These are phyloP conservation scores for Tolmerus cingulatus DNA, from an alignment of 2,888 invertebrate genomes.

Conservation along the genomic window DNA sequence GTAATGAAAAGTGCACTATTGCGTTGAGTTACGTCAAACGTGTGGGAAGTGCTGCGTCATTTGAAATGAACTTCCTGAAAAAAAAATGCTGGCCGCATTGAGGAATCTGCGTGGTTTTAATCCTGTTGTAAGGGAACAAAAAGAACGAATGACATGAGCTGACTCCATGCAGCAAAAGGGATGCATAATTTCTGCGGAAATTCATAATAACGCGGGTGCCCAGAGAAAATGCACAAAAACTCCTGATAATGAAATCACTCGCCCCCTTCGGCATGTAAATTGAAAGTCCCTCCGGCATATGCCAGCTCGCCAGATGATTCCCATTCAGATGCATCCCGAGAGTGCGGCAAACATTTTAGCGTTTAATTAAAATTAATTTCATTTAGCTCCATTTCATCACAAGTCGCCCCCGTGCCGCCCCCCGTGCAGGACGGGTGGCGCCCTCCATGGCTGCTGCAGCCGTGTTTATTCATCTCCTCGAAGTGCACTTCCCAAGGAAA, in stretches of 20 bases:
- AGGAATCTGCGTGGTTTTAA: not conserved
- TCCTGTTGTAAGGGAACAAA: not conserved
- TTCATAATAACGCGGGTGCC: not conserved
- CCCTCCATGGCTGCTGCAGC: not conserved
- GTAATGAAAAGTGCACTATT: not conserved
- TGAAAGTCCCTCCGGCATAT: conserved; percentile 7
- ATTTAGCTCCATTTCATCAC: conserved; percentile 26
- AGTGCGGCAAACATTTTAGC: conserved; percentile 38
- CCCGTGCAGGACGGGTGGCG: not conserved
- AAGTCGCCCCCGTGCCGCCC: not conserved
- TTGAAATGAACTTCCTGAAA: not conserved
- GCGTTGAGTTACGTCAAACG: not conserved
- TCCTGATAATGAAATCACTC: conserved; percentile 22
- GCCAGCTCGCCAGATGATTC: conserved; percentile 9
- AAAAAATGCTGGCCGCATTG: not conserved
- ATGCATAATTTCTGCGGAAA: not conserved
- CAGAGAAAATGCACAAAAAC: not conserved
- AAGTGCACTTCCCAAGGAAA: conserved; percentile 18
- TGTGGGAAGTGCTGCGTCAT: not conserved
- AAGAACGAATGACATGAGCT: not conserved
- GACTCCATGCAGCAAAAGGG: not conserved
- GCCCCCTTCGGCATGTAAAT: conserved; percentile 7
- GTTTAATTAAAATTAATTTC: conserved; percentile 40
- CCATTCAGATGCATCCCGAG: conserved; percentile 17
- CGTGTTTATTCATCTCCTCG: conserved; percentile 7